phyloP scores from a whole-genome alignment of 2,888 invertebrate species.

The Patella ulyssiponensis region DNA sequence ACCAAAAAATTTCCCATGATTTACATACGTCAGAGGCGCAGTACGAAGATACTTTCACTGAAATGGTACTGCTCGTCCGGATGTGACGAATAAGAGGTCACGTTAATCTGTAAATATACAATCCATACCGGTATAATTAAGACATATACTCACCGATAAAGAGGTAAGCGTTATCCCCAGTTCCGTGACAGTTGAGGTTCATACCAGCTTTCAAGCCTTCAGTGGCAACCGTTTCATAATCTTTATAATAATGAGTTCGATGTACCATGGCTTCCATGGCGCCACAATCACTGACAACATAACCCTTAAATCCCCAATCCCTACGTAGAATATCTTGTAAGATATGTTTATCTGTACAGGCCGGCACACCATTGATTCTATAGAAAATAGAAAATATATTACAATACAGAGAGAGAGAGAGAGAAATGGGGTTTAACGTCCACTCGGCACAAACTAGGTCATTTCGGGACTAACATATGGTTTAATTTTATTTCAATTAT shows the following conservation, averaged over 20 bases:
- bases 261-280: not conserved
- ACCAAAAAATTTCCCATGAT: too few species aligned
- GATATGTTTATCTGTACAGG: not conserved
- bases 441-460: too few species aligned
- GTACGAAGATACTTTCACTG: too few species aligned
- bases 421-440: too few species aligned
- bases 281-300: not conserved
- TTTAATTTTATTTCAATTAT: too few species aligned
- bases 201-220: not conserved
- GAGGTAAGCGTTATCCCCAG: not conserved
- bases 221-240: not conserved
- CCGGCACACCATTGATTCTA: not conserved
- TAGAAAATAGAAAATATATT: too few species aligned
- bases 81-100: too few species aligned
- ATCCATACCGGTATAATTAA: not conserved
- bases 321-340: not conserved
- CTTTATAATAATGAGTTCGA: not conserved
- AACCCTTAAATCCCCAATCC: not conserved
- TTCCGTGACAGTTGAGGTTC: not conserved
- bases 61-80: too few species aligned
- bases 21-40: too few species aligned
- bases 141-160: not conserved
- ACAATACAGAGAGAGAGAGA: too few species aligned
- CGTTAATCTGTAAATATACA: too few species aligned
- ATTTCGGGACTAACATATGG: too few species aligned